Evolutionary conservation across 1,140 invertebrate genomes (phyloP), one percentile per base, ranked within the genome.

Genomic region (Xylocopa sonorina): DNA sequence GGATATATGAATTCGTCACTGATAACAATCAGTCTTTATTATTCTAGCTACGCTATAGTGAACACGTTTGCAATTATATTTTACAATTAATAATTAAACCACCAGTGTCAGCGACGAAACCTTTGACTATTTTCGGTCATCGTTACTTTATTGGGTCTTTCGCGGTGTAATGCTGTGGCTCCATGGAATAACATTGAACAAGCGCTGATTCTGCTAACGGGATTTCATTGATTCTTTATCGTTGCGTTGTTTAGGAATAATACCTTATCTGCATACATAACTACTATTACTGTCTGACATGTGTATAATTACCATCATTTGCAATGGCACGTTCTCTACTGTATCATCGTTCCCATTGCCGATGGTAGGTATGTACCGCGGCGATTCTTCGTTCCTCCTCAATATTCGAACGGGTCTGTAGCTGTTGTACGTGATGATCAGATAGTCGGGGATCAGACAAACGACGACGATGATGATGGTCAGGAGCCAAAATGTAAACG

Each of bases 371-470:
- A n/a, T 24, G 6, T 63, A 5, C 46, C 24, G 69, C 12, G 57
- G 67, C 3, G 21, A n/a, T 51, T 87, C 85, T 12, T 87, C 85
- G n/a, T 81, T 83, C 72, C 80, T 82, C 16, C 75, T 82, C 38
- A 78, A 71, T 38, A 90, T 58, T 41, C 68, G 82, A 1, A 27
- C 9, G 0, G 87, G 82, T 68, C 81, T 88, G 14, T 87, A 84
- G 0, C 71, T 78, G 1, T 88, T 81, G 63, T 89, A 90, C 16
- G 90, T 86, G n/a, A 85, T 71, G 38, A 93, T 74, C 55, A 93
- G 82, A 68, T 93, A 93, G 84, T 96, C 95, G 0, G 96, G 96
- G 24, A 95, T 81, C 1, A 97, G 91, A 24, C 94, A 93, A 3
- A 94, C 89, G 0, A 95, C 88, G 0, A 94, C 78, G 0, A 95